Conservation (phyloP, 2,113 vertebrate genomes). For the Bathybates hornii region DNA sequence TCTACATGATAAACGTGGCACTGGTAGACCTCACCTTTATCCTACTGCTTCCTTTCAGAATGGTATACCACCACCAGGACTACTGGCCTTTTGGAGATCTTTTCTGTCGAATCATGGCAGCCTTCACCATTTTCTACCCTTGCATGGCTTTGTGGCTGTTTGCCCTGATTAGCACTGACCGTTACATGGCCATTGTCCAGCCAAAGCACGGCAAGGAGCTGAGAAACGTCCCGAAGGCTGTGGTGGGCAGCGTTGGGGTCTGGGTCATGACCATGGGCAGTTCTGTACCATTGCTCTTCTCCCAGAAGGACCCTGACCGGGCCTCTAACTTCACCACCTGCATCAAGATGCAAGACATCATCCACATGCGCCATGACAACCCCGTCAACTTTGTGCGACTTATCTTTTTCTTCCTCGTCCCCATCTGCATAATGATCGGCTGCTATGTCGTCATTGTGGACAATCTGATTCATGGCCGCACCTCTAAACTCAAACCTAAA, state of each 20-base stretch:
- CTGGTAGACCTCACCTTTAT: slow-evolving; percentile 85
- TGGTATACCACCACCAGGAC: slow-evolving; percentile 79
- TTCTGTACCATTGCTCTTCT: slow-evolving; percentile 77
- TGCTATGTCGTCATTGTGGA: slow-evolving; percentile 88
- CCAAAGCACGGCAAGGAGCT: slow-evolving; percentile 87
- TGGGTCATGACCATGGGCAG: slow-evolving; percentile 87
- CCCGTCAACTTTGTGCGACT: slow-evolving; percentile 80
- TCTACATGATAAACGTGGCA: slow-evolving; percentile 96
- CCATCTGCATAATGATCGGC: slow-evolving; percentile 87
- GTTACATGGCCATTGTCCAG: slow-evolving; percentile 94
- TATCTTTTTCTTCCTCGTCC: slow-evolving; percentile 87
- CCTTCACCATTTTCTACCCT: slow-evolving; percentile 88
- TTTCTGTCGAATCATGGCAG: slow-evolving; percentile 81
- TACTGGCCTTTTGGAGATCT: slow-evolving; percentile 85
- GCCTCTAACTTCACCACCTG: slow-evolving; percentile 81
- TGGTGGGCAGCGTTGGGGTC: slow-evolving; percentile 76
- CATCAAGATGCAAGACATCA: slow-evolving; percentile 84
- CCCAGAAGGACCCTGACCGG: slow-evolving; percentile 77
- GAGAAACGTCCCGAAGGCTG: slow-evolving; percentile 85
- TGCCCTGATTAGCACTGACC: slow-evolving; percentile 88
- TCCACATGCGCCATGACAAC: slow-evolving; percentile 78
- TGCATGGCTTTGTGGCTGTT: slow-evolving; percentile 93
- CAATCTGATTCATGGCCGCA: slow-evolving; percentile 82
- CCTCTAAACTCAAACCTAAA: slow-evolving; percentile 91
- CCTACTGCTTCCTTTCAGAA: slow-evolving; percentile 83